Evolutionary conservation across 2,113 vertebrate species (phyloP).

Genomic region (Lathamus discolor): DNA sequence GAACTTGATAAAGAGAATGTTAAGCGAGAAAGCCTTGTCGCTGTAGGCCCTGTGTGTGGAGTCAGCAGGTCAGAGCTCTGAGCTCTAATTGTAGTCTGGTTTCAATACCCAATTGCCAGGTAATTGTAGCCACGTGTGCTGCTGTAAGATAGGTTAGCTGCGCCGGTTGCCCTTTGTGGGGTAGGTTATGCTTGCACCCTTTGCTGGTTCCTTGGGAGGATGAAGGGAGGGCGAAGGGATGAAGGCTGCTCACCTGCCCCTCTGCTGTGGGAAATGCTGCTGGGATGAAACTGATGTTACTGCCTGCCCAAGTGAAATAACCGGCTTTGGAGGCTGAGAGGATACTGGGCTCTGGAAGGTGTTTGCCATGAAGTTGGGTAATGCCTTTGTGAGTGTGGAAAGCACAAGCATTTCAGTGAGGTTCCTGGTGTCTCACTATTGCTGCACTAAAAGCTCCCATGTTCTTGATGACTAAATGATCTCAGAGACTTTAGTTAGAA

Average conservation of each 20-base stretch:
- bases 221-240: not conserved
- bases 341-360: not conserved
- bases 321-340: not conserved
- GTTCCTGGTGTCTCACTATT: not conserved
- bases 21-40: not conserved
- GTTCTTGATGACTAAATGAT: not conserved
- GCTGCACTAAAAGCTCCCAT: not conserved
- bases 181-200: not conserved
- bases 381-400: not conserved
- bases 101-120: not conserved
- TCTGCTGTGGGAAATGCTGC: not conserved
- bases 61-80: not conserved
- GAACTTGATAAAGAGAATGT: not conserved
- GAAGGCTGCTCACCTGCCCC: not conserved
- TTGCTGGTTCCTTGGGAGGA: not conserved
- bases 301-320: not conserved
- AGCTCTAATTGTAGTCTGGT: not conserved
- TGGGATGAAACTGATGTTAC: not conserved
- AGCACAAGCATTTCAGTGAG: rapidly evolving
- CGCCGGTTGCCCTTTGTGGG: not conserved
- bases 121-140: not conserved
- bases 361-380: not conserved
- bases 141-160: not conserved
- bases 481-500: not conserved
- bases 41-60: not conserved